Conservation (phyloP, 2,797 vertebrate species). For the Rhynchotus rufescens region DNA sequence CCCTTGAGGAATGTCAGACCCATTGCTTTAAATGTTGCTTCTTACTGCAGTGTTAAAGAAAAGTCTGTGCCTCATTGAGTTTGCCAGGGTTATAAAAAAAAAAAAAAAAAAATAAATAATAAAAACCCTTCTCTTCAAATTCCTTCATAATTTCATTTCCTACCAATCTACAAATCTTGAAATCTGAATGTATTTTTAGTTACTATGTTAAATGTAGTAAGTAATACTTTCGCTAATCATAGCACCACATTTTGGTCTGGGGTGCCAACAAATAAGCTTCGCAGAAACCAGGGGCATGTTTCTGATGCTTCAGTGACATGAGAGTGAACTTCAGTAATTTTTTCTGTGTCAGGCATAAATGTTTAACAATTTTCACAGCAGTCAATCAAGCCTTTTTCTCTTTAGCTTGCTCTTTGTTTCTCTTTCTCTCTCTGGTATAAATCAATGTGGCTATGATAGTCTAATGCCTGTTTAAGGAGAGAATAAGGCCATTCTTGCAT, state of each 20-base stretch:
- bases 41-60: not conserved
- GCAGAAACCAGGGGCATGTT: not conserved
- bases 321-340: not conserved
- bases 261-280: not conserved
- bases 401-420: not conserved
- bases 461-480: not conserved
- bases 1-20: not conserved
- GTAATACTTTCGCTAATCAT: not conserved
- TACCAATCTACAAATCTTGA: not conserved
- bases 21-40: not conserved
- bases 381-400: not conserved
- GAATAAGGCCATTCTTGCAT: not conserved
- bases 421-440: not conserved
- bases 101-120: not conserved
- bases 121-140: not conserved
- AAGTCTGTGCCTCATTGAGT: not conserved
- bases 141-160: not conserved
- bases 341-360: not conserved
- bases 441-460: not conserved
- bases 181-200: not conserved
- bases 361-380: constrained; percentile 37
- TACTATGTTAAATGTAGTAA: not conserved
- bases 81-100: not conserved
- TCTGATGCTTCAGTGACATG: not conserved
- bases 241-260: not conserved